Evolutionary conservation across 2,797 vertebrate genomes (phyloP).

Genomic region (Enteromius paludinosus): DNA sequence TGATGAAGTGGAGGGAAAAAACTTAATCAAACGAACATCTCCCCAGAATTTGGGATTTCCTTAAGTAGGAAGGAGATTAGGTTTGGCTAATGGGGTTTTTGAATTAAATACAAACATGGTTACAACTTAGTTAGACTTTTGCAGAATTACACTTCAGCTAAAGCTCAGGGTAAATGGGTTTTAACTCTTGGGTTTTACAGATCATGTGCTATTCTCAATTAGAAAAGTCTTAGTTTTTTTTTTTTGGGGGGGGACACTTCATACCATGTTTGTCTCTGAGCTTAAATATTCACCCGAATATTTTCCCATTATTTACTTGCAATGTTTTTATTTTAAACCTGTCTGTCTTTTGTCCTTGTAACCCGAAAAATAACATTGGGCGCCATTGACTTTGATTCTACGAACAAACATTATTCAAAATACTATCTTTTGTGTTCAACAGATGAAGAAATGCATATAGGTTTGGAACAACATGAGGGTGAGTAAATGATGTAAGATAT

Average conservation of each 20-base stretch:
- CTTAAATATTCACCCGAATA: neutral
- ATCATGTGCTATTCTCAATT: conserved; percentile 4
- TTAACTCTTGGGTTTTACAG: conserved; percentile 12
- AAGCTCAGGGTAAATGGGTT: conserved; percentile 24
- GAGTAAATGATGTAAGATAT: neutral
- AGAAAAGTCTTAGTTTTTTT: neutral
- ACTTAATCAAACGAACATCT: conserved; percentile 60
- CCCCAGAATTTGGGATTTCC: conserved; percentile 53
- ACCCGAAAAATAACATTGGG: neutral
- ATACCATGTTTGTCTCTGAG: neutral
- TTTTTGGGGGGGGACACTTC: neutral
- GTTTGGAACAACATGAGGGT: neutral
- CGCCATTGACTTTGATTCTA: neutral
- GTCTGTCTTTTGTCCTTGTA: neutral
- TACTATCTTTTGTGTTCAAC: neutral
- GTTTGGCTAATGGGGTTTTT: conserved; percentile 46
- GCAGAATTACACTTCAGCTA: conserved; percentile 36
- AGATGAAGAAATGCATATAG: neutral
- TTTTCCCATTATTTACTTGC: neutral
- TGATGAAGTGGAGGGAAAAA: conserved; percentile 23
- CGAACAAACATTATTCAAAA: neutral
- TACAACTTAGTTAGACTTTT: conserved; percentile 39
- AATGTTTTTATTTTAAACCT: neutral
- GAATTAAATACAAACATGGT: conserved; percentile 51
- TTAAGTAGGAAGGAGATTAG: conserved; percentile 52